Evolutionary conservation across 2,888 invertebrate genomes (phyloP), one percentile per base, ranked within the genome.

Genomic region (Athripsodes cinereus): DNA sequence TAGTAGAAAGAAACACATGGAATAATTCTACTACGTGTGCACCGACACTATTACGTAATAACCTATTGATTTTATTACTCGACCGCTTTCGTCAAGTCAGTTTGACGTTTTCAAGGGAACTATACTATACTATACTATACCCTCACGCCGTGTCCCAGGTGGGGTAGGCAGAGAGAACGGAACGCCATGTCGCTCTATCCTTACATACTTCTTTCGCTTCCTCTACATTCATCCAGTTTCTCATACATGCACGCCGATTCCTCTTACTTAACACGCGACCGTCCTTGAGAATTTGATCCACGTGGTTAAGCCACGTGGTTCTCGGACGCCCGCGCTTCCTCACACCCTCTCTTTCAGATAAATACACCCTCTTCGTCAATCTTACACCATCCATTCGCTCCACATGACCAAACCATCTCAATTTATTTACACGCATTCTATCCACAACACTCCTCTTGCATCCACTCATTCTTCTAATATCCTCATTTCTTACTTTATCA

Each of bases 131-230:
- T 26, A 26, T 44, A 44, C 44, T 18, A 48, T 21, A 48, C 20
- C 48, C n/a, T 48, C 48, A 48, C 21, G 21, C 48, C 21, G 6
- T 19, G 5, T 48, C 48, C 48, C 21, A 18, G 6, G 18, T 13
- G 48, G 21, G 48, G 18, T 19, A 48, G 48, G 19, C 48, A 48
- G 48, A 48, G 48, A 48, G 18, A 48, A 48, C 48, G 11, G 48
- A 48, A 18, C 21, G 18, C 48, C 48, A 48, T 8, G 19, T 13
- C 19, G 3, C 6, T 5, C 20, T 48, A 11, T 48, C 44, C 18
- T 18, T 2, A 44, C 48, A 48, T 13, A 19, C 48, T 18, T 19
- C 6, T 48, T 13, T 6, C 5, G 48, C 48, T 21, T 48, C 48
- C 11, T 6, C 13, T 13, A 44, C 44, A 20, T 48, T 6, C 19